phyloP scores from a whole-genome alignment of 1,140 invertebrate species.

The Atta colombica region DNA sequence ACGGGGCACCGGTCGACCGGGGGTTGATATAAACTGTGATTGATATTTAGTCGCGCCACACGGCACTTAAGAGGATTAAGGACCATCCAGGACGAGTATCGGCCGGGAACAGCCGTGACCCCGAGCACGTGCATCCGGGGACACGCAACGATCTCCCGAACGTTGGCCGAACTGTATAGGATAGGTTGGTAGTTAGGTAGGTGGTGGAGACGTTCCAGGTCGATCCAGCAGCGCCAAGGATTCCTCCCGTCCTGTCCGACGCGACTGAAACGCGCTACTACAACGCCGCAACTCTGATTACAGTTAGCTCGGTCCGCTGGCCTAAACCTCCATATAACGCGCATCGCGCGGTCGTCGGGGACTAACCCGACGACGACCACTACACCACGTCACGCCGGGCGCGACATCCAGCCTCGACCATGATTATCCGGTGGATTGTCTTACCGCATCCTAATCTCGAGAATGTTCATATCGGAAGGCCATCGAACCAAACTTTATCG shows the following conservation, averaged over 20 bases:
- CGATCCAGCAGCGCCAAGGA: constrained; percentile 70
- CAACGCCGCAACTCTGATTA: constrained; percentile 82
- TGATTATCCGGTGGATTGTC: constrained; percentile 58
- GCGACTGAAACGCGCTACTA: constrained; percentile 72
- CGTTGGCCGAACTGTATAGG: constrained; percentile 19
- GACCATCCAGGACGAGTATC: constrained; percentile 79
- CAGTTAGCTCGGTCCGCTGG: constrained; percentile 84
- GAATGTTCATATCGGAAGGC: constrained; percentile 55
- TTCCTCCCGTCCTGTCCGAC: constrained; percentile 66
- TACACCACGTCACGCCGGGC: constrained; percentile 56
- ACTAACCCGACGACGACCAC: constrained; percentile 69
- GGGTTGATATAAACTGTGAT: constrained; percentile 81
- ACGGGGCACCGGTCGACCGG: constrained; percentile 20
- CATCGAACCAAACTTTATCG: constrained; percentile 37
- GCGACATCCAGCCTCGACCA: constrained; percentile 59
- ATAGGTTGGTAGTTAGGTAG: constrained; percentile 46
- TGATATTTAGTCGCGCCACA: constrained; percentile 85
- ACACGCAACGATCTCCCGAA: constrained; percentile 50
- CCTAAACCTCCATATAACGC: constrained; percentile 82
- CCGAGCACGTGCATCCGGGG: constrained; percentile 53
- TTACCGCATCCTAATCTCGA: constrained; percentile 62
- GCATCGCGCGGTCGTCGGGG: constrained; percentile 77
- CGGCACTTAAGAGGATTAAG: constrained; percentile 85
- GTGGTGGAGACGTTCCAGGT: constrained; percentile 55
- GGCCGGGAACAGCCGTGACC: constrained; percentile 72